Percentiles rank a stretch among this genome's conserved stretches.
Evolutionary conservation across 1,140 invertebrate species (phyloP).

Genomic region (Bradynema listronoti): DNA sequence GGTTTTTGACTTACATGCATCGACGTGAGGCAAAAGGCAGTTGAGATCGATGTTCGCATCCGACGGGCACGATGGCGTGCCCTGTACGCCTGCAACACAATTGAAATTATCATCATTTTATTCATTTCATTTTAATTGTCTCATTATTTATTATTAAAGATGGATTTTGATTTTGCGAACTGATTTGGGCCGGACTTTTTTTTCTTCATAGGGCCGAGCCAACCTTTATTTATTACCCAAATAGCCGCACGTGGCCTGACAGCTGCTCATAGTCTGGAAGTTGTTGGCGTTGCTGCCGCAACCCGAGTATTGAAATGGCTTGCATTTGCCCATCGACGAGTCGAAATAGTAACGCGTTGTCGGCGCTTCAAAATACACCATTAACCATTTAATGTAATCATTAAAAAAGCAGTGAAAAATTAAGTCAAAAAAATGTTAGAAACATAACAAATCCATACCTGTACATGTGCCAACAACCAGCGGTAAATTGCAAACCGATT

Average conservation of each 20-base stretch:
- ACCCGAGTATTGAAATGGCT: slow-evolving; percentile 38
- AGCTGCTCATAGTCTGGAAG: slow-evolving; percentile 35
- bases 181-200: too few relatives aligned
- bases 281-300: slow-evolving; percentile 38
- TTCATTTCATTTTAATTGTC: too few relatives aligned
- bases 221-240: slow-evolving; percentile 19
- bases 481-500: slow-evolving; percentile 35
- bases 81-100: slow-evolving; percentile 29
- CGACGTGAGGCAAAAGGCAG: slow-evolving; percentile 33
- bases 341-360: slow-evolving; percentile 46
- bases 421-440: not conserved
- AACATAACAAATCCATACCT: not conserved
- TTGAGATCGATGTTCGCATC: slow-evolving; percentile 41
- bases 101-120: too few relatives aligned
- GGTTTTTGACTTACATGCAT: too few relatives aligned
- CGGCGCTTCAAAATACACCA: too few relatives aligned
- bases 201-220: too few relatives aligned
- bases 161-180: too few relatives aligned
- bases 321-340: slow-evolving; percentile 31
- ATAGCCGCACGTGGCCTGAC: slow-evolving; percentile 37
- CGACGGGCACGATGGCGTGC: slow-evolving; percentile 34
- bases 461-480: slow-evolving; percentile 25
- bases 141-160: too few relatives aligned
- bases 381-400: too few relatives aligned
- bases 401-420: not conserved